Evolutionary conservation across 2,113 vertebrate species (phyloP).

Genomic region (Phylloscopus whistleri): DNA sequence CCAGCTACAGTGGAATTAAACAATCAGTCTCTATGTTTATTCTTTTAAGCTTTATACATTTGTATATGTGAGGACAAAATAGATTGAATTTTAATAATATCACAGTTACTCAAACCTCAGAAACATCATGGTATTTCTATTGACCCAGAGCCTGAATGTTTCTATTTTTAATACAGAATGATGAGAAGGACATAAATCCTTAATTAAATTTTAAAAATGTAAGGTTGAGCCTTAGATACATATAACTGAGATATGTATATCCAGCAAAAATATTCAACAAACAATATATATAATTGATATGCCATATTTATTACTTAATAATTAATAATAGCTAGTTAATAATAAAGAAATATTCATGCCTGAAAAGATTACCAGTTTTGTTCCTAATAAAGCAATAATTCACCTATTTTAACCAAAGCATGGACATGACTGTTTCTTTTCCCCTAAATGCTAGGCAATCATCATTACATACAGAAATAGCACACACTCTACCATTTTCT

Average conservation of each 20-base stretch:
- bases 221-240: neutral
- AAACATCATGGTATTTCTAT: neutral
- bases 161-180: neutral
- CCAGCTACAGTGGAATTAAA: constrained; percentile 53
- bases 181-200: neutral
- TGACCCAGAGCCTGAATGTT: neutral
- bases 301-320: neutral
- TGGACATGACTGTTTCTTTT: neutral
- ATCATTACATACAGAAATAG: neutral
- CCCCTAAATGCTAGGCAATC: neutral
- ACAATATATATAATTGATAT: neutral
- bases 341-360: neutral
- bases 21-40: neutral
- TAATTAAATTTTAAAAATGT: neutral
- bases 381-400: neutral
- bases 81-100: constrained; percentile 29
- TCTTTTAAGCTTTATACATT: neutral
- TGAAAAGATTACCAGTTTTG: neutral
- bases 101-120: neutral
- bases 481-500: neutral
- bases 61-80: constrained; percentile 9
- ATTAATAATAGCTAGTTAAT: neutral
- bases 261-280: neutral
- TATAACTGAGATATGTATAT: neutral
- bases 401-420: neutral